Evolutionary conservation across 2,888 invertebrate genomes (phyloP).

Genomic region (Cheilosia vulpina): DNA sequence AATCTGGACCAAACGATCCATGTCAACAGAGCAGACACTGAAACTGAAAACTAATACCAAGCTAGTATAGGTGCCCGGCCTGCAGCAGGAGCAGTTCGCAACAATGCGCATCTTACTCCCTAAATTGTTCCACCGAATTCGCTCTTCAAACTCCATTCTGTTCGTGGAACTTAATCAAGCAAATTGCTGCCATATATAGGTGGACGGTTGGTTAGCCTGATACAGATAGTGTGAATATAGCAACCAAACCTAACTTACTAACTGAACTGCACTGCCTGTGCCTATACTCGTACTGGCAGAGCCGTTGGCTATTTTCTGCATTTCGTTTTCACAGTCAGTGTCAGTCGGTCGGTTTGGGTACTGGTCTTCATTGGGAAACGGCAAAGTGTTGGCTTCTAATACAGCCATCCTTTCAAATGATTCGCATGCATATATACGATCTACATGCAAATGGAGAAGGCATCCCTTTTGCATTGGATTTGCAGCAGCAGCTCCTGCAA

Average conservation of each 20-base stretch:
- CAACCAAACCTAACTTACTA: constrained; percentile 23
- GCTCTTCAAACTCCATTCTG: constrained; percentile 47
- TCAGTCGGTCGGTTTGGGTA: neutral
- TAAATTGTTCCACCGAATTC: constrained; percentile 71
- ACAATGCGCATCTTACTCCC: constrained; percentile 72
- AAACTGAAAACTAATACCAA: constrained; percentile 20
- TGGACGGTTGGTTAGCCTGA: constrained; percentile 36
- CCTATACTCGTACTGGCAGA: constrained; percentile 7
- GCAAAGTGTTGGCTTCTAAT: constrained; percentile 62
- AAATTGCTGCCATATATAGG: constrained; percentile 65
- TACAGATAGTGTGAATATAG: constrained; percentile 10
- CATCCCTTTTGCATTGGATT: constrained; percentile 33
- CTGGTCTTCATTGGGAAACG: constrained; percentile 53
- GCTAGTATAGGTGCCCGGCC: neutral
- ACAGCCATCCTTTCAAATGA: constrained; percentile 45
- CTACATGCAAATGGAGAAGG: constrained; percentile 51
- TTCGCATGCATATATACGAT: neutral
- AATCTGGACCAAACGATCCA: constrained; percentile 48
- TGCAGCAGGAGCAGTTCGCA: constrained; percentile 45
- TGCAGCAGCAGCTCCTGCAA: constrained; percentile 21
- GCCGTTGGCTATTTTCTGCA: constrained; percentile 46
- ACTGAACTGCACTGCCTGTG: constrained; percentile 20
- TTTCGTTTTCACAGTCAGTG: constrained; percentile 28
- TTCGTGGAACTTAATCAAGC: constrained; percentile 71
- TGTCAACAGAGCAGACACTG: constrained; percentile 50